Conservation (phyloP, 2,113 vertebrate species). For the Chaetura pelagica region DNA sequence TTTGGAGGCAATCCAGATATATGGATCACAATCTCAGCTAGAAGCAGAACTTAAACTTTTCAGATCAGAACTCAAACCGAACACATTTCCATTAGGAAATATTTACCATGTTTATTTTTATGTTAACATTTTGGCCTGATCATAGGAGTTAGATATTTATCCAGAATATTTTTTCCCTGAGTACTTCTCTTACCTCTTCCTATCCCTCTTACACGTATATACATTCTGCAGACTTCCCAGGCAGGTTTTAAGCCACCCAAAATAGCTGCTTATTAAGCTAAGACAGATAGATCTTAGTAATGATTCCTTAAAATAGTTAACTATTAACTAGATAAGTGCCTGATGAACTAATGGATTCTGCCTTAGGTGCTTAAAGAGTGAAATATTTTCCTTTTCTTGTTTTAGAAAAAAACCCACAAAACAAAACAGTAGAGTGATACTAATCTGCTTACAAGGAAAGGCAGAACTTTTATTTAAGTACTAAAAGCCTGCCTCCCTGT, state of each 20-base stretch:
- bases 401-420: background rate
- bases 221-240: background rate
- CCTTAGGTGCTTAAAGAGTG: background rate
- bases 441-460: background rate
- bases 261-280: background rate
- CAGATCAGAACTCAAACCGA: background rate
- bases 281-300: background rate
- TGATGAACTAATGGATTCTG: background rate
- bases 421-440: background rate
- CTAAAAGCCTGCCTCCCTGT: background rate
- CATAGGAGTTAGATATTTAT: background rate
- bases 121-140: background rate
- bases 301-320: background rate
- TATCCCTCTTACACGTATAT: background rate
- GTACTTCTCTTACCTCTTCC: background rate
- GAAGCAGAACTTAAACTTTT: background rate
- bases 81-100: background rate
- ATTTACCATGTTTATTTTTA: background rate
- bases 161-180: background rate
- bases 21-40: background rate
- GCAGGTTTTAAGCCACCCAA: background rate
- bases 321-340: background rate
- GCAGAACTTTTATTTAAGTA: background rate
- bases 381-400: background rate
- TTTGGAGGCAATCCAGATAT: background rate